These are phyloP conservation scores for Lates calcarifer DNA, from an alignment of 2,113 vertebrate species.

Conservation along the genomic window DNA sequence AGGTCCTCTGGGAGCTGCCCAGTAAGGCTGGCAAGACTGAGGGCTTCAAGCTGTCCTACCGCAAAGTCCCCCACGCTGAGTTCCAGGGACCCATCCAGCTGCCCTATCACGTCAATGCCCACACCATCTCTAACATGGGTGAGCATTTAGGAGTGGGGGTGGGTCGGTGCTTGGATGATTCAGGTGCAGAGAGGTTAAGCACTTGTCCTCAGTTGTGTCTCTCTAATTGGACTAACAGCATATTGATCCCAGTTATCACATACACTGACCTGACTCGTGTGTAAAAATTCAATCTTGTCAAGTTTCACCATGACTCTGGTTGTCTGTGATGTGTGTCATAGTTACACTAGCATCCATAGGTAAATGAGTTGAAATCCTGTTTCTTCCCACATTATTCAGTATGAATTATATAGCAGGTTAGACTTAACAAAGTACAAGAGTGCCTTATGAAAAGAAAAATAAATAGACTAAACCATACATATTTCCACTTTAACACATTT, in stretches of 20 bases:
- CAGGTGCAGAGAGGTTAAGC: background rate
- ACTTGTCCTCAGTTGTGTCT: no score
- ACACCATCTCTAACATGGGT: constrained; percentile 81
- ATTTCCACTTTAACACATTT: no score
- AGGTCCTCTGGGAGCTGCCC: constrained; percentile 85
- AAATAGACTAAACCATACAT: no score
- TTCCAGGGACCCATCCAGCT: constrained; percentile 80
- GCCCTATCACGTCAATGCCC: constrained; percentile 72
- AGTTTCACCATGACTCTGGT: background rate
- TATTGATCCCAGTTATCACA: background rate
- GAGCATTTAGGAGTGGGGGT: constrained; percentile 41
- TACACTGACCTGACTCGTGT: background rate
- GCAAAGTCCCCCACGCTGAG: constrained; percentile 76
- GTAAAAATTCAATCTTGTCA: no score
- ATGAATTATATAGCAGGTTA: no score
- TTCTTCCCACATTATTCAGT: no score
- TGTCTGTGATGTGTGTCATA: background rate
- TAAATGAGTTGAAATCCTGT: no score
- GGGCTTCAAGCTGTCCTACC: constrained; percentile 84
- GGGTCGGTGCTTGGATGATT: background rate
- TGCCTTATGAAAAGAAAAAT: no score
- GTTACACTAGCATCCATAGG: no score
- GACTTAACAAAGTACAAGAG: no score
- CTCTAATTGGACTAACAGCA: no score
- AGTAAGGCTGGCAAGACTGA: constrained; percentile 75